Conservation (phyloP, 2,113 vertebrate genomes). For the Myrmecobius fasciatus region DNA sequence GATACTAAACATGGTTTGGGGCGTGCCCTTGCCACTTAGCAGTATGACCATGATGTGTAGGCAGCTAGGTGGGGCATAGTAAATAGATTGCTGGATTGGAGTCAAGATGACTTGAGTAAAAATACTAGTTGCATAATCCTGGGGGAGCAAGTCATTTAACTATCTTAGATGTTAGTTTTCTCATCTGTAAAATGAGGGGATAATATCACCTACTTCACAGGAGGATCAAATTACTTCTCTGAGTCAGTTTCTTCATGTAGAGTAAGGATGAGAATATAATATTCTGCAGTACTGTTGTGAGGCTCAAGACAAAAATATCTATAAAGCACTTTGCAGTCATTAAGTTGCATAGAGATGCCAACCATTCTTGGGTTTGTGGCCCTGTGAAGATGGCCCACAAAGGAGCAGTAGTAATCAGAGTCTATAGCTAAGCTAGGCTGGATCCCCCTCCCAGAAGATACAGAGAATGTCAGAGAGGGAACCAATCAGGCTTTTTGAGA, state of each 20-base stretch:
- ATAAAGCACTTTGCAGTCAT: neutral
- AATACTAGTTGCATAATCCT: neutral
- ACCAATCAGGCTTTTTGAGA: neutral
- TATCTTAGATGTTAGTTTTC: neutral
- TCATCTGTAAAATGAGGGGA: neutral
- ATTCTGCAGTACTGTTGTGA: neutral
- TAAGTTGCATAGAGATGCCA: neutral
- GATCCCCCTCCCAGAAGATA: neutral
- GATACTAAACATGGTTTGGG: neutral
- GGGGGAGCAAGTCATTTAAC: neutral
- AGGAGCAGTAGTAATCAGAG: neutral
- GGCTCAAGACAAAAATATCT: neutral
- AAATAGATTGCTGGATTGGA: neutral
- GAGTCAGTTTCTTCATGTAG: neutral
- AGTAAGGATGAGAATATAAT: neutral
- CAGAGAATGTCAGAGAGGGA: neutral
- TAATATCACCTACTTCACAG: neutral
- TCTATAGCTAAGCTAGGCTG: neutral
- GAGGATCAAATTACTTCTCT: neutral
- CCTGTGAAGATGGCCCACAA: neutral
- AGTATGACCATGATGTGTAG: neutral
- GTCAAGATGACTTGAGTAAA: neutral
- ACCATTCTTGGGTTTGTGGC: neutral
- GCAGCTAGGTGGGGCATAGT: neutral
- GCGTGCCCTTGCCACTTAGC: neutral